Evolutionary conservation across 1,140 invertebrate species (phyloP).

Genomic region (Anthonomus grandis): DNA sequence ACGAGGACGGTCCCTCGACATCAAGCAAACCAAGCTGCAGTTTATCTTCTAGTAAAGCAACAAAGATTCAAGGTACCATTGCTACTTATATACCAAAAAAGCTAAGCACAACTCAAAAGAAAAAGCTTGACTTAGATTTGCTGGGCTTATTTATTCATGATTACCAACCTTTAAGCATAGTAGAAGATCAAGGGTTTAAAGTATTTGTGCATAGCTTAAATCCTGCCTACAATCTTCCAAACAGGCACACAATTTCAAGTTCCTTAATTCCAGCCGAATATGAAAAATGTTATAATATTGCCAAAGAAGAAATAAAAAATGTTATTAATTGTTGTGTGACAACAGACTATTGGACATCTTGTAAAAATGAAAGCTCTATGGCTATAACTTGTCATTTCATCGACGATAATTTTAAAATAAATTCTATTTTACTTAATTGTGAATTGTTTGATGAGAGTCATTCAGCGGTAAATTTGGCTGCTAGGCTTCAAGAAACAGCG

Average conservation of each 20-base stretch:
- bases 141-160: not conserved
- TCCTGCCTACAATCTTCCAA: constrained; percentile 37
- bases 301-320: constrained; percentile 2
- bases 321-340: constrained; percentile 11
- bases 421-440: constrained; percentile 17
- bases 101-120: no score
- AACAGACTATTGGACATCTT: constrained; percentile 29
- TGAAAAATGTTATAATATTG: constrained; percentile 13
- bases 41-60: no score
- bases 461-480: constrained; percentile 14
- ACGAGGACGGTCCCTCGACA: no score
- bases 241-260: constrained; percentile 29
- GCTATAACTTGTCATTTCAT: constrained; percentile 23
- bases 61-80: no score
- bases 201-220: constrained; percentile 34
- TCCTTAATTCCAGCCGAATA: constrained; percentile 23
- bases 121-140: not conserved
- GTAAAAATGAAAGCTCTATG: constrained; percentile 22
- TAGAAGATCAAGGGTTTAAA: constrained; percentile 39
- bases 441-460: not conserved
- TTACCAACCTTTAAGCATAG: constrained; percentile 37
- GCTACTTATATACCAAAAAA: no score
- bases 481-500: constrained; percentile 16
- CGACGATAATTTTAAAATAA: constrained; percentile 11
- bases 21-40: no score